Evolutionary conservation across 2,797 vertebrate genomes (phyloP).

Genomic region (Pseudocheirus occidentalis): DNA sequence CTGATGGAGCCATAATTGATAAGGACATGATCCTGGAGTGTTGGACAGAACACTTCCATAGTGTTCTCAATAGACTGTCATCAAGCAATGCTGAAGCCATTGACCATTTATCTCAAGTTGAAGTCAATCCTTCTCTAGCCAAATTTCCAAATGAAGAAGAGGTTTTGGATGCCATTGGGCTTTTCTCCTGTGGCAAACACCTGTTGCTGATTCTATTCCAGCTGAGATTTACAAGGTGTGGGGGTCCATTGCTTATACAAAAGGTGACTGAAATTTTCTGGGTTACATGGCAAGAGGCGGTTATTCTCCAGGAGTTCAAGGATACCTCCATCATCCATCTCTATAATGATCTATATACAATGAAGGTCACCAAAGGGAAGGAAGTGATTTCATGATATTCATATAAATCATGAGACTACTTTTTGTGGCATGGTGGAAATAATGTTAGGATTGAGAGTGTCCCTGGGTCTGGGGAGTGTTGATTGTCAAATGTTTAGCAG

Average conservation of each 20-base stretch:
- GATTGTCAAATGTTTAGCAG: neutral
- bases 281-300: neutral
- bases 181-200: neutral
- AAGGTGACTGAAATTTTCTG: neutral
- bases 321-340: neutral
- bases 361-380: neutral
- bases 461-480: neutral
- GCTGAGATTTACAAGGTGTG: neutral
- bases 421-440: neutral
- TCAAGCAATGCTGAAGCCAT: neutral
- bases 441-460: neutral
- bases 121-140: neutral
- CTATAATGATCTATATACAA: neutral
- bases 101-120: neutral
- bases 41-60: neutral
- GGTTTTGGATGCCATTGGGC: neutral
- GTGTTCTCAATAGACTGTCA: neutral
- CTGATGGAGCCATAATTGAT: neutral
- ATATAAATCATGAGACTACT: neutral
- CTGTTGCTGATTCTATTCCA: neutral
- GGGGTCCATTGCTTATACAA: neutral
- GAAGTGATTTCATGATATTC: neutral
- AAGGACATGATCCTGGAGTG: neutral
- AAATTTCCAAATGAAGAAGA: neutral
- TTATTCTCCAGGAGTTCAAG: neutral